Conservation (phyloP, 2,888 invertebrate genomes). For the Agriopis marginaria region DNA sequence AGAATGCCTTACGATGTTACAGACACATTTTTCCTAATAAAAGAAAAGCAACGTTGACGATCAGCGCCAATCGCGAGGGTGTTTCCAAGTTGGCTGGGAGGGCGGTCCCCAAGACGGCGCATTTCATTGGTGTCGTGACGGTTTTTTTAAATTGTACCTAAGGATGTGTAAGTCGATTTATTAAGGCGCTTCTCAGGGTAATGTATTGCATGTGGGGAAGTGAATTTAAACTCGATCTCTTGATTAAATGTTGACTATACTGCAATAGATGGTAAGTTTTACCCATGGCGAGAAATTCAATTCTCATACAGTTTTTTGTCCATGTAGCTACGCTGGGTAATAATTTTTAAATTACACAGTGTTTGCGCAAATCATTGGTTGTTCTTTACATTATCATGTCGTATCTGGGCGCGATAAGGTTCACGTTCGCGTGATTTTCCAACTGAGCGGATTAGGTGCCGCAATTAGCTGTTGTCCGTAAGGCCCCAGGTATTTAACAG, state of each 20-base stretch:
- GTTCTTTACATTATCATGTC: too few species aligned
- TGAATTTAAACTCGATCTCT: slow-evolving; percentile 7
- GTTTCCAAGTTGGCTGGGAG: slow-evolving; percentile 54
- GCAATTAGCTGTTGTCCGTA: too few species aligned
- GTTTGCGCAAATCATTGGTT: too few species aligned
- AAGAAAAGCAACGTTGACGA: background rate
- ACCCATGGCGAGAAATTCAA: too few species aligned
- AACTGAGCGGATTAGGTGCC: too few species aligned
- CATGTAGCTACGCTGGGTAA: too few species aligned
- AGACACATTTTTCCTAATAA: background rate
- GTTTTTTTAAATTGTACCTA: slow-evolving; percentile 68
- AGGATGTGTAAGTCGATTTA: slow-evolving; percentile 69
- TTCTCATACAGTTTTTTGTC: too few species aligned
- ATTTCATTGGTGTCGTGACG: slow-evolving; percentile 72
- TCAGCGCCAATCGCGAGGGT: slow-evolving; percentile 41
- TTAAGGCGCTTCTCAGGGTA: slow-evolving; percentile 46
- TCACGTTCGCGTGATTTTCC: too few species aligned
- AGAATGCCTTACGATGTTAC: background rate
- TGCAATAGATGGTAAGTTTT: background rate
- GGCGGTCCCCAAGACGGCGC: slow-evolving; percentile 64
- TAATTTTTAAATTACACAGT: too few species aligned
- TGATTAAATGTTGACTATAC: background rate
- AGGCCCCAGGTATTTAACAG: too few species aligned
- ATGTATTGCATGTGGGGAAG: slow-evolving; percentile 30
- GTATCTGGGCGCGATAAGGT: too few species aligned